Conservation (phyloP, 2,113 vertebrate species). For the Suricata suricatta region DNA sequence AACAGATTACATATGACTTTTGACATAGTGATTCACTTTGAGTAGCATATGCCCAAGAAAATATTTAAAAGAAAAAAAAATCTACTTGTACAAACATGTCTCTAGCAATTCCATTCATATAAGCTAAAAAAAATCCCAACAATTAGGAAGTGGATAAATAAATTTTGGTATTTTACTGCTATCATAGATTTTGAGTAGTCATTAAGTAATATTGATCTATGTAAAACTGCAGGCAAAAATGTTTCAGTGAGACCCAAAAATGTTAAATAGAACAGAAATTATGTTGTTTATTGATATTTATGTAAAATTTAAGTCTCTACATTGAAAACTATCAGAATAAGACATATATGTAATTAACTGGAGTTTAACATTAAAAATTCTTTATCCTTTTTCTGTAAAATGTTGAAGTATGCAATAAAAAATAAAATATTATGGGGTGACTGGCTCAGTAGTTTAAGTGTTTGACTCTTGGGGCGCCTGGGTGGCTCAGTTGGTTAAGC, state of each 20-base stretch:
- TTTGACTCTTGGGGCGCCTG: no score
- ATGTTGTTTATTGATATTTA: background rate
- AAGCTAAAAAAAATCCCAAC: background rate
- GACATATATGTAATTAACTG: background rate
- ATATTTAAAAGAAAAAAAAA: slow-evolving; percentile 33
- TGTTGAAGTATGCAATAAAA: slow-evolving; percentile 8
- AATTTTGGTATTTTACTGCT: background rate
- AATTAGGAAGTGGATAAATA: background rate
- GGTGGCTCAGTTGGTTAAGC: no score
- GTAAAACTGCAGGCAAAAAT: background rate
- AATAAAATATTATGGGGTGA: background rate
- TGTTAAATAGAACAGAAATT: slow-evolving; percentile 36
- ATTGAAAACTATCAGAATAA: background rate
- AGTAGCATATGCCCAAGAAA: background rate
- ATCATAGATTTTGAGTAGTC: background rate
- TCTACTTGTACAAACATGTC: background rate
- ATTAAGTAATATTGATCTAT: background rate
- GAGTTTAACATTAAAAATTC: background rate
- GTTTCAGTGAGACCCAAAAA: background rate
- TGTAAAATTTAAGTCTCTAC: background rate
- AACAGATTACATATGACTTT: background rate
- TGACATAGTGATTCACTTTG: background rate
- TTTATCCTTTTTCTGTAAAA: slow-evolving; percentile 21
- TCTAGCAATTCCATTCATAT: background rate
- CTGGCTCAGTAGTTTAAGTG: no score